These are phyloP conservation scores for Percopsis transmontana DNA, from an alignment of 2,113 vertebrate genomes.

Conservation along the genomic window DNA sequence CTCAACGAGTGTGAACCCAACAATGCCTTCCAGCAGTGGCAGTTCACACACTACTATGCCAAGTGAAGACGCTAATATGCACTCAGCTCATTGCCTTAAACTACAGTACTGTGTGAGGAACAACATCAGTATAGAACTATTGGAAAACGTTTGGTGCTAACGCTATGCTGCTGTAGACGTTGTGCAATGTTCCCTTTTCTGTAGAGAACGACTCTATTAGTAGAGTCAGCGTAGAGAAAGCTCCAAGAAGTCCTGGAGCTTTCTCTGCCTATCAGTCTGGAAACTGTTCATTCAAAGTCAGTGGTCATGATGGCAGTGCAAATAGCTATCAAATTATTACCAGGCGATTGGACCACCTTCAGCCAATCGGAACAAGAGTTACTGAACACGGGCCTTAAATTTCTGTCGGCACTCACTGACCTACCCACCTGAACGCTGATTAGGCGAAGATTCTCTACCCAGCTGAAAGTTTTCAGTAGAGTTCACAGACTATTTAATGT, in stretches of 20 bases:
- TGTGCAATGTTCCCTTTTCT: too few relatives aligned
- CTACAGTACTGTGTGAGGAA: not conserved
- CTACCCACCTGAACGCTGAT: too few relatives aligned
- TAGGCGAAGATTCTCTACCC: too few relatives aligned
- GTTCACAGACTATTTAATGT: too few relatives aligned
- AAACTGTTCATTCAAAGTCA: not conserved
- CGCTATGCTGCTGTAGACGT: not conserved
- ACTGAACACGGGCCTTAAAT: too few relatives aligned
- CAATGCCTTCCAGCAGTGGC: conserved; percentile 87
- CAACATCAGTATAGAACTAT: not conserved
- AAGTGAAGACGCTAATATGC: conserved; percentile 52
- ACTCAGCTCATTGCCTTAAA: conserved; percentile 4
- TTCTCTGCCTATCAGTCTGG: not conserved
- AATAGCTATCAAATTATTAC: too few relatives aligned
- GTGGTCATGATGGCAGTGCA: too few relatives aligned
- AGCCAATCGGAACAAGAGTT: too few relatives aligned
- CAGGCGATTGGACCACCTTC: too few relatives aligned
- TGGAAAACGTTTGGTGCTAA: conserved; percentile 3
- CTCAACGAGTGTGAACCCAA: conserved; percentile 75
- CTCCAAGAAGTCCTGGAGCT: too few relatives aligned
- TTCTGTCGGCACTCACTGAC: too few relatives aligned
- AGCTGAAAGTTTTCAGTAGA: too few relatives aligned
- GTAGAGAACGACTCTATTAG: not conserved
- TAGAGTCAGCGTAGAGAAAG: not conserved
- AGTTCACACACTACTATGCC: conserved; percentile 84